These are phyloP conservation scores for Melipona quadrifasciata DNA, from an alignment of 1,140 invertebrate species.

Conservation along the genomic window DNA sequence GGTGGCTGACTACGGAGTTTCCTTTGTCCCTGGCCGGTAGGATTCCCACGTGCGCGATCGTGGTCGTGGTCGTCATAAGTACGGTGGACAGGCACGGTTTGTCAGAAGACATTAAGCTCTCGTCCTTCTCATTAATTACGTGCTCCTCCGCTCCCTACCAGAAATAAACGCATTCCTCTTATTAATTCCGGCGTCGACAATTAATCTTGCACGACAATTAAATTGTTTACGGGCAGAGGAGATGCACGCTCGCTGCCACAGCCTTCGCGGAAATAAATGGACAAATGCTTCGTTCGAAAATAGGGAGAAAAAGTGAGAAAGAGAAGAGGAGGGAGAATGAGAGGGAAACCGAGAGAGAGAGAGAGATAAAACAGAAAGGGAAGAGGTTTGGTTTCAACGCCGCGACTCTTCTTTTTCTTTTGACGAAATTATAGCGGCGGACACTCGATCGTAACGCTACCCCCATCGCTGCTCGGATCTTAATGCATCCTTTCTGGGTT, in stretches of 20 bases:
- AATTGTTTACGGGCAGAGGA: constrained; percentile 64
- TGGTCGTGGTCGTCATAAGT: constrained; percentile 45
- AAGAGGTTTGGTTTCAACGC: constrained; percentile 45
- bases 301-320: no score
- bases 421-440: constrained; percentile 40
- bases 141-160: constrained; percentile 35
- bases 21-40: constrained; percentile 46
- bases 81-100: constrained; percentile 61
- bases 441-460: constrained; percentile 34
- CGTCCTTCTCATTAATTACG: constrained; percentile 69
- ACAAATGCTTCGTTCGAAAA: not conserved
- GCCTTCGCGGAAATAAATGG: constrained; percentile 58
- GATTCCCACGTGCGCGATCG: constrained; percentile 26
- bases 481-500: constrained; percentile 19
- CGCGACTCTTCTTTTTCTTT: constrained; percentile 1
- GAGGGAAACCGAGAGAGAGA: no score
- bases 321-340: no score
- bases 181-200: constrained; percentile 64
- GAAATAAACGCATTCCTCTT: constrained; percentile 70
- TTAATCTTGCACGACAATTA: constrained; percentile 68
- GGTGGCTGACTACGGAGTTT: constrained; percentile 56
- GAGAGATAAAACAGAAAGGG: not conserved
- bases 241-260: constrained; percentile 45
- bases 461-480: not conserved
- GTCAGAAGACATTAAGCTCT: constrained; percentile 60